phyloP scores from a whole-genome alignment of 2,888 invertebrate species.

The Macrosiphum euphorbiae region DNA sequence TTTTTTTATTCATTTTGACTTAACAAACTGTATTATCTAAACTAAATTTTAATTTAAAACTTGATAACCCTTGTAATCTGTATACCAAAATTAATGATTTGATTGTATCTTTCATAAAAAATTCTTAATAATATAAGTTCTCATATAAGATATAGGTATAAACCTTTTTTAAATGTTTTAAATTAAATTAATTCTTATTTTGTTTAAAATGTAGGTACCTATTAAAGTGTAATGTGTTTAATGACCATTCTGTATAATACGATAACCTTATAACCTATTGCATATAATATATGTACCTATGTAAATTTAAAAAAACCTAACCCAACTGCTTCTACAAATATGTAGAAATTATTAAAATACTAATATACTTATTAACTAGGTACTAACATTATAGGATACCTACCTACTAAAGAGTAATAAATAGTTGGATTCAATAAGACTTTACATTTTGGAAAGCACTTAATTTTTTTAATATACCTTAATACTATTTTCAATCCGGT shows the following conservation, averaged over 20 bases:
- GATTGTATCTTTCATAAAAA: background rate
- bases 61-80: conserved; percentile 14
- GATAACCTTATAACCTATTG: background rate
- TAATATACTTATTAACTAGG: background rate
- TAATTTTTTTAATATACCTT: background rate
- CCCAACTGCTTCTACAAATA: background rate
- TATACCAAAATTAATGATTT: background rate
- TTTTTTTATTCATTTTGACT: background rate
- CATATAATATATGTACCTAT: background rate
- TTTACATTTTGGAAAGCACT: background rate
- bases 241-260: background rate
- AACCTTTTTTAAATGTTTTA: background rate
- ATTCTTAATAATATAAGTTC: background rate
- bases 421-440: background rate
- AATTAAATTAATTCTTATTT: background rate
- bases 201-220: background rate
- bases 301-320: background rate
- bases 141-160: background rate
- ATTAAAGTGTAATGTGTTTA: background rate
- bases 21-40: background rate
- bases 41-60: background rate
- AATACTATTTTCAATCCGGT: background rate
- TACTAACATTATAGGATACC: background rate
- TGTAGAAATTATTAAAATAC: background rate
- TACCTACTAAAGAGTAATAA: background rate